These are phyloP conservation scores for Clarias magur DNA, from an alignment of 2,113 vertebrate genomes.

Conservation along the genomic window DNA sequence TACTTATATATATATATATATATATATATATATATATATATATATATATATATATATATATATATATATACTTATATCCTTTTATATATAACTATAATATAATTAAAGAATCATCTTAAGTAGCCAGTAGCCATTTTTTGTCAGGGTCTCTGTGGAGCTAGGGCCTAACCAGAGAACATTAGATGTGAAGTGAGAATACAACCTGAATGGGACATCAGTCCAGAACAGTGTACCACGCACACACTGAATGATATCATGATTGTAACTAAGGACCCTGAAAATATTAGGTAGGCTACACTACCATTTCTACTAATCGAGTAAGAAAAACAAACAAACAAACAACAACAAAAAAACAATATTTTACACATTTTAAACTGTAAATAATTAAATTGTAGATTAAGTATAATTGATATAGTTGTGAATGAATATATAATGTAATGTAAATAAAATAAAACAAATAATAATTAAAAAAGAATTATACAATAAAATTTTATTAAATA, in stretches of 20 bases:
- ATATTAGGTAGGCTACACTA: background rate
- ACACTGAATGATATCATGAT: background rate
- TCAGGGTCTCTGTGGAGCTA: background rate
- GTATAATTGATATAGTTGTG: too few relatives aligned
- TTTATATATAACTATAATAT: too few relatives aligned
- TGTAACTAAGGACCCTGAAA: background rate
- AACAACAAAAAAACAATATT: too few relatives aligned
- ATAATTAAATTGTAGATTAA: background rate
- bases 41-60: too few relatives aligned
- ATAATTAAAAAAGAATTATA: background rate
- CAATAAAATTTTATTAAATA: too few relatives aligned
- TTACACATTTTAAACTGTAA: background rate
- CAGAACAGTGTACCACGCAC: background rate
- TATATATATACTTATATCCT: too few relatives aligned
- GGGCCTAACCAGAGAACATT: background rate
- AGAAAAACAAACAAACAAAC: background rate
- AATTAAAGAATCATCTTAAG: background rate
- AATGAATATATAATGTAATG: too few relatives aligned
- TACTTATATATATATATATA: too few relatives aligned
- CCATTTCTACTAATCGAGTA: background rate
- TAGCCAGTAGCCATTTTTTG: background rate
- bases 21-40: too few relatives aligned
- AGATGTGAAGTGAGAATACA: too few relatives aligned
- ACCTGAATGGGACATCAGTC: background rate
- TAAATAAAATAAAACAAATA: background rate